These are phyloP conservation scores for Sebastes diploproa DNA, from an alignment of 2,797 vertebrate species.

Conservation along the genomic window DNA sequence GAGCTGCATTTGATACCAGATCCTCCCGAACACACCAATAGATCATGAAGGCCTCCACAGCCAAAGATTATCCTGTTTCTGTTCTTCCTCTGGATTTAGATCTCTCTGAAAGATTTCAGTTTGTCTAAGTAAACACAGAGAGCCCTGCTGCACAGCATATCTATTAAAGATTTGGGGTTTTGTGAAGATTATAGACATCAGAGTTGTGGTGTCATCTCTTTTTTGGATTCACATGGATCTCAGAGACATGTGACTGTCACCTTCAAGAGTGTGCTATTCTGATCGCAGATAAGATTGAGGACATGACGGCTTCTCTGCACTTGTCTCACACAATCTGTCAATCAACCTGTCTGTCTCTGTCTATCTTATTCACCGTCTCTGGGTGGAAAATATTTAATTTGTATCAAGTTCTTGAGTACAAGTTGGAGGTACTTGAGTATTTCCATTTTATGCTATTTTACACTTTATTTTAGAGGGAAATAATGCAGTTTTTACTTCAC, in stretches of 20 bases:
- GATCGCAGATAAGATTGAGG: constrained; percentile 23
- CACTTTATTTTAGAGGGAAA: background rate
- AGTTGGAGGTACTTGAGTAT: background rate
- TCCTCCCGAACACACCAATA: constrained; percentile 21
- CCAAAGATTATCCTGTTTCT: constrained; percentile 13
- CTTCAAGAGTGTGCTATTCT: constrained; percentile 2
- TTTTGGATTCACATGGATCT: constrained; percentile 3
- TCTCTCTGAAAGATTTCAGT: constrained; percentile 9
- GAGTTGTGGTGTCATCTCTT: background rate
- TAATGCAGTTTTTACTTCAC: background rate
- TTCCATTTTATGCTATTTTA: background rate
- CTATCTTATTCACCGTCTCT: background rate
- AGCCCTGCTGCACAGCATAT: background rate
- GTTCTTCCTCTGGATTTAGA: constrained; percentile 26
- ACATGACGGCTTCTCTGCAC: constrained; percentile 10
- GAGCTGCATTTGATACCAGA: constrained; percentile 35
- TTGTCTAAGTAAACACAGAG: constrained; percentile 22
- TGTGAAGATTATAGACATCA: constrained; percentile 15
- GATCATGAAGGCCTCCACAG: constrained; percentile 26
- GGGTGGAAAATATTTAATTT: background rate
- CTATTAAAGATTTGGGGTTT: constrained; percentile 5
- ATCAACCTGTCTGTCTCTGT: constrained; percentile 6
- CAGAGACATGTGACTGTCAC: background rate
- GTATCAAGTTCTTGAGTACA: background rate
- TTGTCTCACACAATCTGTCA: constrained; percentile 25